These are phyloP conservation scores for Myopa testacea DNA, from an alignment of 2,888 invertebrate species.

Conservation along the genomic window DNA sequence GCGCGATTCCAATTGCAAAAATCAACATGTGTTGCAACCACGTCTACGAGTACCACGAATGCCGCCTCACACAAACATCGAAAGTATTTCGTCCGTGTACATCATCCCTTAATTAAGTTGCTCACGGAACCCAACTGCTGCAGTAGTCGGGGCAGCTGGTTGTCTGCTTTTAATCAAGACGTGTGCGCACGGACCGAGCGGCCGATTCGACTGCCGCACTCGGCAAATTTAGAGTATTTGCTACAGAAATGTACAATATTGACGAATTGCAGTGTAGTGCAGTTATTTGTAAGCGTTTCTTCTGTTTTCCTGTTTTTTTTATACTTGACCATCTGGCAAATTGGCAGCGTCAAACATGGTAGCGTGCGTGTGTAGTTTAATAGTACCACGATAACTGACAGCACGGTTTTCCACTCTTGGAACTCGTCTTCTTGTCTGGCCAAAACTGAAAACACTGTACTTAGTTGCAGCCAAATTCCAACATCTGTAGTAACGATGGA, in stretches of 20 bases:
- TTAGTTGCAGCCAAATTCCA: neutral
- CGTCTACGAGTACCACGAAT: neutral
- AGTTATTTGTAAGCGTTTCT: neutral
- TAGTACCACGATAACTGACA: neutral
- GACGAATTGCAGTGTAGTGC: neutral
- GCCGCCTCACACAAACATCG: neutral
- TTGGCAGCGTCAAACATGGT: neutral
- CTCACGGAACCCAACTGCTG: neutral
- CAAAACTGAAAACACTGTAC: neutral
- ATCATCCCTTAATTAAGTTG: slow-evolving; percentile 18
- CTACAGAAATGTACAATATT: neutral
- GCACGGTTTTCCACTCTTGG: neutral
- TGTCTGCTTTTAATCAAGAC: neutral
- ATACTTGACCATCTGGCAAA: neutral
- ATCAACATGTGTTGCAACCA: no score
- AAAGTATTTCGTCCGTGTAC: neutral
- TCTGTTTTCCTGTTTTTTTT: slow-evolving; percentile 1
- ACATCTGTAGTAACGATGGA: no score
- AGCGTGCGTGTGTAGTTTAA: slow-evolving; percentile 12
- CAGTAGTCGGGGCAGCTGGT: neutral
- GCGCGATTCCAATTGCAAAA: no score
- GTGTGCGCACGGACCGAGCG: neutral
- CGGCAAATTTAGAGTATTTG: no score
- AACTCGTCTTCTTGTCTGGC: no score
- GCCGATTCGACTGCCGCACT: neutral